Evolutionary conservation across 2,797 vertebrate genomes (phyloP).

Genomic region (Esox lucius): DNA sequence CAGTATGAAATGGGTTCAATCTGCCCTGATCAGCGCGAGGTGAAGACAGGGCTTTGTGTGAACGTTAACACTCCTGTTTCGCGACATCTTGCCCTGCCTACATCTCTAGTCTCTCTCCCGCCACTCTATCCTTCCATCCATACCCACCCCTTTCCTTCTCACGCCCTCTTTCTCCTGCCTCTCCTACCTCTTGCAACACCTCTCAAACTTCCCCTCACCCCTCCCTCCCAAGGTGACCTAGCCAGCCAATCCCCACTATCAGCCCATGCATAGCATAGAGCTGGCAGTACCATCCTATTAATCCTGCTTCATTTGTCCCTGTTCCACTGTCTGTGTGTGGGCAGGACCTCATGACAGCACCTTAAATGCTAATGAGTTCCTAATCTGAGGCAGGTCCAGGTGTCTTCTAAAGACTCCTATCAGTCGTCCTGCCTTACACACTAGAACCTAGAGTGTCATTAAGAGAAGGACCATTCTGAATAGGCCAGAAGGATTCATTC

Average conservation of each 20-base stretch:
- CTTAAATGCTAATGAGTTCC: constrained; percentile 80
- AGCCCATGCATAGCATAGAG: constrained; percentile 60
- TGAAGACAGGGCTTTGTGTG: constrained; percentile 51
- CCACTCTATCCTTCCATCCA: not conserved
- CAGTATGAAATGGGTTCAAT: constrained; percentile 52
- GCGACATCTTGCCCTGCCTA: not conserved
- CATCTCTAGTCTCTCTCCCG: not conserved
- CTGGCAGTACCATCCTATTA: constrained; percentile 61
- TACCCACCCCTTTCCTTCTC: constrained; percentile 25
- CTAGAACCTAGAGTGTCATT: constrained; percentile 58
- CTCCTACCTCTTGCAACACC: constrained; percentile 17
- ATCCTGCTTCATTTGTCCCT: constrained; percentile 78
- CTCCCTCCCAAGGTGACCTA: constrained; percentile 76
- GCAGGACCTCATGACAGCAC: constrained; percentile 79
- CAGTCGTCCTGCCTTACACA: constrained; percentile 65
- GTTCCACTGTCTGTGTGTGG: constrained; percentile 70
- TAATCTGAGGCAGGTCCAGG: constrained; percentile 73
- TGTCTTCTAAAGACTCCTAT: constrained; percentile 78
- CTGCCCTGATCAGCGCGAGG: constrained; percentile 34
- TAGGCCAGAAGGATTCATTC: constrained; percentile 66
- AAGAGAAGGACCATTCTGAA: constrained; percentile 68
- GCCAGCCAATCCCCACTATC: constrained; percentile 73
- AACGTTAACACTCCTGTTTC: constrained; percentile 15
- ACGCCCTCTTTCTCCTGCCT: constrained; percentile 34
- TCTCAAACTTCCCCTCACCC: constrained; percentile 46